Conservation (phyloP, 2,888 invertebrate species). For the Apeira syringaria region DNA sequence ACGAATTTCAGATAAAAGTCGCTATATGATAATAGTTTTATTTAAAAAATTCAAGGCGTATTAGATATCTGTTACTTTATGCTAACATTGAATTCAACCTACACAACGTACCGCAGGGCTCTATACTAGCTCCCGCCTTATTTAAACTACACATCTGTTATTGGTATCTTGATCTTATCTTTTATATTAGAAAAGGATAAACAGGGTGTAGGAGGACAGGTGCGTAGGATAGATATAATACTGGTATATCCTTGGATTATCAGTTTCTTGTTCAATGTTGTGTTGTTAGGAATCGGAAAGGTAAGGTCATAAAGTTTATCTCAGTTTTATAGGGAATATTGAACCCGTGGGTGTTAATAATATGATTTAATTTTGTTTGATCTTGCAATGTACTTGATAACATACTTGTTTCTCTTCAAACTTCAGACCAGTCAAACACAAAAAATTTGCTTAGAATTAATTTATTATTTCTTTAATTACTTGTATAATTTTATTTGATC, state of each 20-base stretch:
- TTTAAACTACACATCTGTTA: slow-evolving; percentile 42
- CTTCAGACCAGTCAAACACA: too few relatives aligned
- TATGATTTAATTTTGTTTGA: too few relatives aligned
- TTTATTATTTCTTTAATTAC: too few relatives aligned
- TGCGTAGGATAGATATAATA: slow-evolving; percentile 35
- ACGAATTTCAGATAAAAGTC: too few relatives aligned
- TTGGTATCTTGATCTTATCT: slow-evolving; percentile 38
- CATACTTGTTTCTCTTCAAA: too few relatives aligned
- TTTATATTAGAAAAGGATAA: slow-evolving; percentile 33
- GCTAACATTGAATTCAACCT: slow-evolving; percentile 36
- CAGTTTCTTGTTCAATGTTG: slow-evolving; percentile 19
- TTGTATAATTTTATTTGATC: too few relatives aligned
- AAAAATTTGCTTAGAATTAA: too few relatives aligned
- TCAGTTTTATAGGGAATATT: background rate
- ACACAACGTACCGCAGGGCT: slow-evolving; percentile 58
- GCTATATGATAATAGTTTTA: too few relatives aligned
- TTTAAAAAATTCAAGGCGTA: background rate
- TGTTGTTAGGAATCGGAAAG: slow-evolving; percentile 15
- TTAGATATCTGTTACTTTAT: background rate
- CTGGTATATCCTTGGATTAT: slow-evolving; percentile 26
- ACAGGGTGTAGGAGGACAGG: slow-evolving; percentile 51
- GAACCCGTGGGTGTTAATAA: background rate
- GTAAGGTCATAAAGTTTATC: slow-evolving; percentile 14
- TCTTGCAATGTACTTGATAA: too few relatives aligned
- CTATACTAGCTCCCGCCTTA: slow-evolving; percentile 48